phyloP scores from a whole-genome alignment of 37 sponge, comb jelly and placozoan species.

The Aplysina aerophoba region DNA sequence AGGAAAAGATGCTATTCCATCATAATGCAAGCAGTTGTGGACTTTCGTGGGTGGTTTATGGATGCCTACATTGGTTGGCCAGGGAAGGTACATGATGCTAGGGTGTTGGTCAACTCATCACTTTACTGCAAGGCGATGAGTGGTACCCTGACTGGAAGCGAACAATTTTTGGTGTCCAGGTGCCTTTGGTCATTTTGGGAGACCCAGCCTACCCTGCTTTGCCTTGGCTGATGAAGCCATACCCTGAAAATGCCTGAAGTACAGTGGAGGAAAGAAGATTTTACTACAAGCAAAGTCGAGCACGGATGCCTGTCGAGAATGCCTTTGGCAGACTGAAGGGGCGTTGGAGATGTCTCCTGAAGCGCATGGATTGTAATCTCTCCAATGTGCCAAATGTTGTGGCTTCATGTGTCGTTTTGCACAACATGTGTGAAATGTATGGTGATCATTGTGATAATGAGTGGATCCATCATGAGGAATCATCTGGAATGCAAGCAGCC shows the following conservation, averaged over 20 bases:
- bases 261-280: not conserved
- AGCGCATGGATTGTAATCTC: not conserved
- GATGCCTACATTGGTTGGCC: constrained; percentile 28
- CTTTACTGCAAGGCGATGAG: not conserved
- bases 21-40: constrained; percentile 16
- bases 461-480: not conserved
- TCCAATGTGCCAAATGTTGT: not conserved
- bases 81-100: constrained; percentile 33
- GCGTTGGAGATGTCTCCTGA: constrained; percentile 19
- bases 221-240: not conserved
- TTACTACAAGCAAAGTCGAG: constrained; percentile 20
- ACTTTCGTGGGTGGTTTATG: not conserved
- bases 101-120: constrained; percentile 14
- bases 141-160: constrained; percentile 10
- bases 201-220: not conserved
- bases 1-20: constrained; percentile 10
- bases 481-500: not conserved
- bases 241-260: not conserved
- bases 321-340: constrained; percentile 26
- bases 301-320: constrained; percentile 24
- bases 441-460: constrained; percentile 17
- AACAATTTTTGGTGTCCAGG: constrained; percentile 15
- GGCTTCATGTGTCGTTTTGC: constrained; percentile 31
- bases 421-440: constrained; percentile 30
- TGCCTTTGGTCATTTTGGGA: not conserved